Evolutionary conservation across 2,113 vertebrate genomes (phyloP), one percentile per base, ranked within the genome.

Genomic region (Canis aureus): DNA sequence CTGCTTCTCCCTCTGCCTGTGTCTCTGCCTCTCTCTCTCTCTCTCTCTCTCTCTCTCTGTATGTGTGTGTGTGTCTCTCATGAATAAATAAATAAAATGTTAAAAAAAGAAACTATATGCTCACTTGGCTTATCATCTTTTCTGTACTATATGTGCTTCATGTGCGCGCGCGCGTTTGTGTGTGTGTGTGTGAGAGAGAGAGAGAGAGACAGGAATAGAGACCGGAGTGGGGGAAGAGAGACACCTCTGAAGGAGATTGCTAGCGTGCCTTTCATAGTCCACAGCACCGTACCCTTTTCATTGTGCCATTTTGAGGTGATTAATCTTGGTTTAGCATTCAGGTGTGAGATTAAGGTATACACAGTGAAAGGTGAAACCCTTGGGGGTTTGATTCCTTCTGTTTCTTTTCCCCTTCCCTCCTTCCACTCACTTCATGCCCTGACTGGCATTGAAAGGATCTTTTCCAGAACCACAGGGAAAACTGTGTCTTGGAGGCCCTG

Each of bases 381-480:
- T 16, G 2, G 20, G n/a, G 38, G 3, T 55, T 76, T 80, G 57
- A 2, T 87, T 59, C 27, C 10, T 94, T 76, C 11, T 91, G 59
- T 74, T 49, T 83, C 10, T 60, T 57, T 84, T 4, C 32, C 11
- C n/a, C 16, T 38, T 66, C 11, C 57, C 38, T 57, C 38, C 10
- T 27, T 94, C 88, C 59, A 96, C 92, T 92, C 12, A 55, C 83
- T 85, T 95, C 11, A 66, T 10, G 7, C 74, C 49, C 66, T 73
- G 69, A 89, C 60, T 89, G 64, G 35, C 60, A 87, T 51, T 89
- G 85, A 83, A 76, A 76, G 55, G 83, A 66, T 67, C n/a, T 81
- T 95, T 92, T 25, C 27, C 7, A 82, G 67, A 95, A 92, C 51
- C n/a, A 38, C 43, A 43, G 32, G 43, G 74, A 86, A 43, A 97